A percentile compares a stretch with the other conserved stretches of the same genome.
Evolutionary conservation across 2,113 vertebrate genomes (phyloP).

Genomic region (Emydocephalus ijimae): DNA sequence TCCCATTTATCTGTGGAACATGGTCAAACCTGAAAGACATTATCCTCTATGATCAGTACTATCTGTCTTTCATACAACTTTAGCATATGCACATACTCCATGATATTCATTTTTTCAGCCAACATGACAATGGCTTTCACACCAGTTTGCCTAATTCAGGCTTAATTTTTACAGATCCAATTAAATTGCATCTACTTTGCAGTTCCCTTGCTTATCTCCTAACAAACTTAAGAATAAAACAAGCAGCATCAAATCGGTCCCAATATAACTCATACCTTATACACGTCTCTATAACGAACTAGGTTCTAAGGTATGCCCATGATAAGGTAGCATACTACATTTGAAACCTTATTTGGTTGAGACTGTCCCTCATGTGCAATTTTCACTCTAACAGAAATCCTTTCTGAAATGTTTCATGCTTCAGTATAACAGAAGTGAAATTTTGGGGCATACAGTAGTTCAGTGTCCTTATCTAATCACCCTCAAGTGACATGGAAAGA

Average conservation of each 20-base stretch:
- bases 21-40: not conserved
- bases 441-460: not conserved
- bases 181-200: not conserved
- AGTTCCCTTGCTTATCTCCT: constrained; percentile 27
- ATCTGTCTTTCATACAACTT: constrained; percentile 15
- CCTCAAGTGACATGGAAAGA: constrained; percentile 30
- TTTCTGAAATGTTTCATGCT: constrained; percentile 10
- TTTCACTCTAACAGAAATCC: not conserved
- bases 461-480: not conserved
- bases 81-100: not conserved
- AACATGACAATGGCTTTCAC: not conserved
- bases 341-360: not conserved
- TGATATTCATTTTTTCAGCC: constrained; percentile 16
- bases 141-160: not conserved
- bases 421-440: constrained; percentile 18
- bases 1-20: not conserved
- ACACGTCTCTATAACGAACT: not conserved
- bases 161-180: constrained; percentile 17
- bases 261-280: not conserved
- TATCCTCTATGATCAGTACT: constrained; percentile 8
- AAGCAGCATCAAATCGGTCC: constrained; percentile 44
- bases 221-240: constrained; percentile 24
- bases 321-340: not conserved
- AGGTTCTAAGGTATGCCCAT: not conserved
- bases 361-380: not conserved